Conservation (phyloP, 35 echinoderm and acorn worm species). For the Ophioderma brevispina region DNA sequence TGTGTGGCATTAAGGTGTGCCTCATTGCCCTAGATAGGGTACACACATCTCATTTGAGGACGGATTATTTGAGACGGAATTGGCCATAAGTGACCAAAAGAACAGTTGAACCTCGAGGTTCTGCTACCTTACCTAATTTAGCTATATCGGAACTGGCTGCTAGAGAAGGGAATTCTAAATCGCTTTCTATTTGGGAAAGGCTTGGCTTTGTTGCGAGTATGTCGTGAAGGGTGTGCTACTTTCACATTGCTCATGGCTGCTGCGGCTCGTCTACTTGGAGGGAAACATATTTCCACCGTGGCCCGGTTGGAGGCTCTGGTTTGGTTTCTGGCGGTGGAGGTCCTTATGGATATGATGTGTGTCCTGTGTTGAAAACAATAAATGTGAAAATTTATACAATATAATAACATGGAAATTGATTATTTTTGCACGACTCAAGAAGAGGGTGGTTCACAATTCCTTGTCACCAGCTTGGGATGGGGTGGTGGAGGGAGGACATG, state of each 20-base stretch:
- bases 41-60: not conserved
- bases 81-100: not conserved
- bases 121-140: slow-evolving; percentile 60
- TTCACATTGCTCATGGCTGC: not conserved
- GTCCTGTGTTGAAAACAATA: too few species aligned
- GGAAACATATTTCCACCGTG: slow-evolving; percentile 63
- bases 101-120: too few species aligned
- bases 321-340: slow-evolving; percentile 19
- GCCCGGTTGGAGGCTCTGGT: slow-evolving; percentile 6
- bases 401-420: too few species aligned
- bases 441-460: too few species aligned
- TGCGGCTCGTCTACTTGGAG: slow-evolving; percentile 55
- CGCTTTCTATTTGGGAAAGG: slow-evolving; percentile 67
- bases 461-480: too few species aligned
- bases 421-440: too few species aligned
- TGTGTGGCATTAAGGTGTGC: too few species aligned
- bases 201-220: slow-evolving; percentile 31
- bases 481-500: too few species aligned
- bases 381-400: too few species aligned
- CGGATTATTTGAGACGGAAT: not conserved
- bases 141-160: slow-evolving; percentile 92
- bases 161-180: slow-evolving; percentile 84
- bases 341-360: not conserved
- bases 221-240: not conserved
- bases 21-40: too few species aligned